A percentile compares a stretch with the other conserved stretches of the same genome.
Evolutionary conservation across 2,797 vertebrate species (phyloP).

Genomic region (Triplophysa bombifrons): DNA sequence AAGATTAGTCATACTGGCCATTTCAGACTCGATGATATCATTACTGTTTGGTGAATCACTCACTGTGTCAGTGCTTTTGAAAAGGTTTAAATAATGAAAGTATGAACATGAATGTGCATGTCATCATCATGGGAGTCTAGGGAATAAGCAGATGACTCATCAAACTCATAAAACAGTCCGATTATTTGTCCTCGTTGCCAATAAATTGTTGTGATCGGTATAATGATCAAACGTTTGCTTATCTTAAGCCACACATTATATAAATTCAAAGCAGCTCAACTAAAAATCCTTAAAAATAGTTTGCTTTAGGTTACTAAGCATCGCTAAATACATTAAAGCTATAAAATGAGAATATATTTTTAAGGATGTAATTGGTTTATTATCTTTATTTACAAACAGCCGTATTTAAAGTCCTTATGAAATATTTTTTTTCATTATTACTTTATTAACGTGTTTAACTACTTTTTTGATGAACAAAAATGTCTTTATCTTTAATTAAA

Average conservation of each 20-base stretch:
- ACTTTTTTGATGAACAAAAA: too few relatives aligned
- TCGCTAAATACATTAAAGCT: too few relatives aligned
- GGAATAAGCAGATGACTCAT: slow-evolving; percentile 21
- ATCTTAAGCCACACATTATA: neutral
- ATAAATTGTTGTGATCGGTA: neutral
- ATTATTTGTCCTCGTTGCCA: neutral
- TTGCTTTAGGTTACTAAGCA: neutral
- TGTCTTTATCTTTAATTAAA: too few relatives aligned
- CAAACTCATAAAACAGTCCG: neutral
- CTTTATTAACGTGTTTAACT: too few relatives aligned
- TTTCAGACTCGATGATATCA: slow-evolving; percentile 60
- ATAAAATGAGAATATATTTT: neutral
- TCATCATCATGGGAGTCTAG: slow-evolving; percentile 16
- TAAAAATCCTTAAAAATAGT: neutral
- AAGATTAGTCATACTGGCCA: slow-evolving; percentile 60
- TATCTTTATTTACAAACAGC: too few relatives aligned
- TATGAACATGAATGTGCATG: slow-evolving; percentile 2
- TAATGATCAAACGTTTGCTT: neutral
- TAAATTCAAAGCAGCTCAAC: neutral
- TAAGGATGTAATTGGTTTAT: neutral
- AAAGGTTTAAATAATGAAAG: slow-evolving; percentile 17
- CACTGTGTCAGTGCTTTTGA: slow-evolving; percentile 49
- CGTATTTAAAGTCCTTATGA: too few relatives aligned
- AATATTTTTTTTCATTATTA: too few relatives aligned
- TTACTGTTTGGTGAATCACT: slow-evolving; percentile 57